Evolutionary conservation across 2,113 vertebrate species (phyloP), one percentile per base, ranked within the genome.

Genomic region (Pipa parva): DNA sequence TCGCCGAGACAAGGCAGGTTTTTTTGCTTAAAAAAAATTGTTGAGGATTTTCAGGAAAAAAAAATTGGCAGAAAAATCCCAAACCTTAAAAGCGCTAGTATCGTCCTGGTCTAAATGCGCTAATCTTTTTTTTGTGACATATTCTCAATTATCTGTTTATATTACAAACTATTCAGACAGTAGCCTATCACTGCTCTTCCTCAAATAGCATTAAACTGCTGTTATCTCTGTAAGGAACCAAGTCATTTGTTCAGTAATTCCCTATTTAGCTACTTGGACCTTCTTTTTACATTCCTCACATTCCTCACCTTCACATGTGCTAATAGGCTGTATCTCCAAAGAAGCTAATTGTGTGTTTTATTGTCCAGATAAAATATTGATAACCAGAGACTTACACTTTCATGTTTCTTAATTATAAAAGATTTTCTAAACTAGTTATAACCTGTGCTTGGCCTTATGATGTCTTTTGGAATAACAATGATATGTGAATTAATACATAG

Each of bases 381-480:
- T 83, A 84, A 81, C 73, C 65, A 78, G 80, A 75, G 74, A 81
- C 64, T 81, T 83, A 78, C 81, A 82, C 80, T 84, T 81, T 77
- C 72, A 73, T 70, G 72, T 83, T 78, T 82, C 74, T 81, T 81
- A 80, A 83, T 83, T 81, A 78, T 80, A 77, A 28, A 73, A 78
- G 76, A 75, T 79, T 79, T 83, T 78, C 78, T 76, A 76, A 78
- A 79, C 75, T 81, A 82, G 79, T 78, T 77, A 75, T 79, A 79
- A 85, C 78, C 73, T 76, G 81, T 63, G 70, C 78, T 77, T 86
- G 83, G 83, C 83, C 84, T 84, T 76, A 73, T 78, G 63, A 68
- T 75, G 75, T 78, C 76, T 80, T 62, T 67, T 70, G 73, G 76
- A 82, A 83, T 83, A 82, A 77, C 77, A 78, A 83, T 78, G 71